Evolutionary conservation across 2,113 vertebrate genomes (phyloP).

Genomic region (Cacatua alba): DNA sequence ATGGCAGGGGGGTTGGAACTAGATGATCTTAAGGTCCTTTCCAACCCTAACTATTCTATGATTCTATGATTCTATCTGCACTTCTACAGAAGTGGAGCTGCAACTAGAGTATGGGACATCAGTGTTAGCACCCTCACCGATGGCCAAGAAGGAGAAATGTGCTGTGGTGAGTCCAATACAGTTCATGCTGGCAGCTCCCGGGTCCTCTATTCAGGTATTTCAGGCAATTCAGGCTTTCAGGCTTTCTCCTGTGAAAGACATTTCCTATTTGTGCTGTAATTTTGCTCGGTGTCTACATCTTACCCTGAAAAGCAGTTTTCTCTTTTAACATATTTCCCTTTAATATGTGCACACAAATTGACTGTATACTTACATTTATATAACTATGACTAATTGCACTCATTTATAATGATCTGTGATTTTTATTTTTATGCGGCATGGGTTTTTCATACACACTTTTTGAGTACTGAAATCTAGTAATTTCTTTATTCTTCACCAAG

Average conservation of each 20-base stretch:
- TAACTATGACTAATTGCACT: neutral
- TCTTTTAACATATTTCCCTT: neutral
- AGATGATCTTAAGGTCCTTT: too few species aligned
- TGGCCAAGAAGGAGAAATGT: neutral
- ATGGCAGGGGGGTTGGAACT: too few species aligned
- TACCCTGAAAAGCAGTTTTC: neutral
- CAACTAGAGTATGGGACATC: neutral
- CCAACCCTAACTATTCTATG: too few species aligned
- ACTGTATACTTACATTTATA: neutral
- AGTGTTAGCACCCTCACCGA: neutral
- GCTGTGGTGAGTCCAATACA: neutral
- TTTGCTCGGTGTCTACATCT: neutral
- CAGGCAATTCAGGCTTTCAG: neutral
- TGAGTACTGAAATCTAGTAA: neutral
- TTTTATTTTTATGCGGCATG: neutral
- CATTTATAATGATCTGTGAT: neutral
- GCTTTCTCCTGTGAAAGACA: neutral
- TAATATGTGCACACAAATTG: neutral
- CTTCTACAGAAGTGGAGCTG: neutral
- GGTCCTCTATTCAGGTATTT: neutral
- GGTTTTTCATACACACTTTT: neutral
- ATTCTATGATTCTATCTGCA: too few species aligned
- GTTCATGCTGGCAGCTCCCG: neutral
- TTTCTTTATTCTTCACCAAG: neutral
- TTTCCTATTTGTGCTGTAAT: neutral